A percentile compares a stretch with the other conserved stretches of the same genome.
Evolutionary conservation across 2,888 invertebrate genomes (phyloP).

Genomic region (Tubulanus polymorphus): DNA sequence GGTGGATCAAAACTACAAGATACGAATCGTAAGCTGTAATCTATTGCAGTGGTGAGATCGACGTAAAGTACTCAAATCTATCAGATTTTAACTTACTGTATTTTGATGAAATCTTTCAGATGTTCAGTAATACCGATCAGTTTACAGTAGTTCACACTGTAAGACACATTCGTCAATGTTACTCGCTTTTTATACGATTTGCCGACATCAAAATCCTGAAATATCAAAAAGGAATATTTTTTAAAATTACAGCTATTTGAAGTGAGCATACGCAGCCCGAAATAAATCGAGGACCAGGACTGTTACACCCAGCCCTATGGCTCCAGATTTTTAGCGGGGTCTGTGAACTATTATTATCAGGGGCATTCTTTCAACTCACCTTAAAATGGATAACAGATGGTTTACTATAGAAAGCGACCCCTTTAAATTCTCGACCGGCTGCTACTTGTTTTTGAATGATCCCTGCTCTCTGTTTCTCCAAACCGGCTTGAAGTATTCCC

Average conservation of each 20-base stretch:
- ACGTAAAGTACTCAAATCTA: not conserved
- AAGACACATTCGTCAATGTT: slow-evolving; percentile 51
- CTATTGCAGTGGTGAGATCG: not conserved
- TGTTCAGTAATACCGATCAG: slow-evolving; percentile 47
- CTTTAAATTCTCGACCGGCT: slow-evolving; percentile 47
- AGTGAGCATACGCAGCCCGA: no score
- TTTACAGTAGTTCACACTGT: slow-evolving; percentile 52
- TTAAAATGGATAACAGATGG: slow-evolving; percentile 53
- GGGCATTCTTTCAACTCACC: no score
- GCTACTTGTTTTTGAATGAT: slow-evolving; percentile 50
- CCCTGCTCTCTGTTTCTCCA: slow-evolving; percentile 43
- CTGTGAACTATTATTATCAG: no score
- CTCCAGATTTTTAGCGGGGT: no score
- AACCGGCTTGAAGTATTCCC: slow-evolving; percentile 43
- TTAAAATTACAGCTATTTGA: no score
- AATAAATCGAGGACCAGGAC: no score
- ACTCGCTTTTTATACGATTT: slow-evolving; percentile 51
- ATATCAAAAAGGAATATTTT: no score
- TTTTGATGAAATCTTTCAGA: slow-evolving; percentile 51
- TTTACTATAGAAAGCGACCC: slow-evolving; percentile 51
- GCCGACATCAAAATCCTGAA: slow-evolving; percentile 52
- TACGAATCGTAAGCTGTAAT: not conserved
- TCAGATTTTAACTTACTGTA: slow-evolving; percentile 37
- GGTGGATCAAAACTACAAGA: slow-evolving; percentile 50
- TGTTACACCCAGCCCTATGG: no score